Evolutionary conservation across 2,113 vertebrate species (phyloP), one percentile per base, ranked within the genome.

Genomic region (Nannobrachium achirus): DNA sequence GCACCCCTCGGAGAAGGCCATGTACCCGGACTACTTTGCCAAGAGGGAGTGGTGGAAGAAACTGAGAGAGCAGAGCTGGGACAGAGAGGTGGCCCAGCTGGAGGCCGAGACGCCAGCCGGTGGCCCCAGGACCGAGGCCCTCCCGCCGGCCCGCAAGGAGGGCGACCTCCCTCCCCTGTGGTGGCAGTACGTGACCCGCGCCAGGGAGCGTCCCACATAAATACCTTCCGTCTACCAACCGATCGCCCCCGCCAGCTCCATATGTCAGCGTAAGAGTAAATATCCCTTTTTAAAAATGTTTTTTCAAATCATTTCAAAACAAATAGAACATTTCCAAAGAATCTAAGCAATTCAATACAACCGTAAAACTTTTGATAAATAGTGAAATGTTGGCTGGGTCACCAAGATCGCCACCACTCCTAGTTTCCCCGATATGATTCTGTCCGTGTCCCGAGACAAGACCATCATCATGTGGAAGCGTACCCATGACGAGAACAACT

Each of bases 401-500:
- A 98, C 96, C 45, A 96, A 98, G 74, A 98, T 98, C 71, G 96
- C 97, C 49, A 98, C 96, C 9, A 98, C 97, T 0, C 97, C 96
- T 16, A 96, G 98, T 79, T 98, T 97, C 89, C 97, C 96, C 46
- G 97, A 98, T 88, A 98, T 98, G 96, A 98, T 98, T 69, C 88
- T 98, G 76, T 98, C 96, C 2, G 95, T 96, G 6, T 98, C 96
- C 73, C 93, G 97, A 90, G 97, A 98, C 66, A 97, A 96, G 82
- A 91, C 95, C 2, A 95, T 98, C 80, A 98, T 98, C 88, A 98
- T 98, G 97, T 99, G 97, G 96, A 99, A 98, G 79, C 88, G 98
- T 83, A 99, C 97, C 2, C 92, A 97, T 10, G 97, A 99, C 57
- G 97, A 99, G 70, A 98, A 96, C 63, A 99, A 97, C 90, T 98